These are phyloP conservation scores for Condylura cristata DNA, from an alignment of 2,113 vertebrate species.

Conservation along the genomic window DNA sequence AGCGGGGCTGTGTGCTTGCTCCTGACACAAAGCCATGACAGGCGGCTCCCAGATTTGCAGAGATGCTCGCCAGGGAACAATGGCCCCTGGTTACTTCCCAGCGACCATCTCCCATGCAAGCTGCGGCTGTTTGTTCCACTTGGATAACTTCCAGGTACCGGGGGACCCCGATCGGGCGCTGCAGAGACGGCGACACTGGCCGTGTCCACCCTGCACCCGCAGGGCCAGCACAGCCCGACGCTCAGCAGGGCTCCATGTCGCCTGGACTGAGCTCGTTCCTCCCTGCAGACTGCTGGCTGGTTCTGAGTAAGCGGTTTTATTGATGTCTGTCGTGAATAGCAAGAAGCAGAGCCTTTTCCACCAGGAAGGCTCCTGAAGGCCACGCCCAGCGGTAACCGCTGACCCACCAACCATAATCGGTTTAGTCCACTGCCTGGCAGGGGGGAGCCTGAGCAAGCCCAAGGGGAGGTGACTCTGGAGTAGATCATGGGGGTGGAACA, in stretches of 20 bases:
- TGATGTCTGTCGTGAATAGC: not conserved
- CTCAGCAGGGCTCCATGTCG: not conserved
- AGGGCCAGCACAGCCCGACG: not conserved
- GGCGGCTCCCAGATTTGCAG: not conserved
- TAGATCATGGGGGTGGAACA: too few species aligned
- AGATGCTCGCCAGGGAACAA: fast-evolving
- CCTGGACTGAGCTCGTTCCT: too few species aligned
- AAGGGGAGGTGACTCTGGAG: not conserved
- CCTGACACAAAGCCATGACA: not conserved
- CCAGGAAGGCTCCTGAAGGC: not conserved
- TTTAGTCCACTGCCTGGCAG: not conserved
- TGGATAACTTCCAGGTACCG: not conserved
- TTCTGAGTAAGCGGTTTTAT: too few species aligned
- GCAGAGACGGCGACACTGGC: not conserved
- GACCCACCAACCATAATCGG: not conserved
- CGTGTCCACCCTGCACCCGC: fast-evolving
- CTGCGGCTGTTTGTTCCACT: not conserved
- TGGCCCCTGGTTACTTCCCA: too few species aligned
- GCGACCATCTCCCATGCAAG: not conserved
- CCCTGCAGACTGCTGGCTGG: too few species aligned
- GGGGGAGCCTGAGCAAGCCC: not conserved
- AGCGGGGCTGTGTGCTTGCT: not conserved
- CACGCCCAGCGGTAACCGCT: not conserved
- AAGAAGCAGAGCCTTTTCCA: not conserved
- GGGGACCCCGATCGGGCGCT: not conserved